phyloP scores from a whole-genome alignment of 2,113 vertebrate genomes.

The Elephas maximus region DNA sequence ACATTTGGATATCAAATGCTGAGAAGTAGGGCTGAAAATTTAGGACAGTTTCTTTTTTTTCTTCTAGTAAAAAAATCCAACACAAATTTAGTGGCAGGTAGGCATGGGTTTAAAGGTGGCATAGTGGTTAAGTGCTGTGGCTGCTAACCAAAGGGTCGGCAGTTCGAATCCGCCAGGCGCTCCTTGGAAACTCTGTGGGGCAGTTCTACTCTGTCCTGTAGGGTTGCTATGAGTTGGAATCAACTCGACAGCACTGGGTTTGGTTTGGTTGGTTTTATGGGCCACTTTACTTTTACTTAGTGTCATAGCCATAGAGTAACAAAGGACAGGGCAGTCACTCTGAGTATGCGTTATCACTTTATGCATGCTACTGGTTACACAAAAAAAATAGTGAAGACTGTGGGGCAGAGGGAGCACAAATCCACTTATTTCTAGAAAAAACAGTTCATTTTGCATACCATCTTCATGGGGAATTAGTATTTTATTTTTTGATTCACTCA shows the following conservation, averaged over 20 bases:
- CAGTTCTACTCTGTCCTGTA: too few species aligned
- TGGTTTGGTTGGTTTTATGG: too few species aligned
- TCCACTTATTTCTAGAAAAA: conserved; percentile 26
- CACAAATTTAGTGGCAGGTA: background rate
- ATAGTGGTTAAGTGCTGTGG: too few species aligned
- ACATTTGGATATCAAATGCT: conserved; percentile 4
- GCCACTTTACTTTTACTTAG: conserved; percentile 14
- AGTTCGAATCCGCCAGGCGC: too few species aligned
- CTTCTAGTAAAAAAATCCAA: background rate
- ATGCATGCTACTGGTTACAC: background rate
- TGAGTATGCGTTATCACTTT: background rate
- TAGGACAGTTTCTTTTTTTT: background rate
- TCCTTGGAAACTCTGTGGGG: too few species aligned
- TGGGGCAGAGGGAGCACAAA: background rate
- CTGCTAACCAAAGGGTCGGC: too few species aligned
- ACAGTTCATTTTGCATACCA: background rate
- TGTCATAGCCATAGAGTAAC: background rate
- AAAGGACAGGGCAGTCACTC: background rate
- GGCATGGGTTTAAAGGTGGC: background rate
- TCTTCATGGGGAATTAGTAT: conserved; percentile 15
- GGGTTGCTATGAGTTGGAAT: too few species aligned
- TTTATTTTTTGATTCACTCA: conserved; percentile 53
- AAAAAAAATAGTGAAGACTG: background rate
- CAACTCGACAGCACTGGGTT: too few species aligned
- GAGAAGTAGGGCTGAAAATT: conserved; percentile 24